Evolutionary conservation across 2,797 vertebrate species (phyloP).

Genomic region (Ambastaia sidthimunki): DNA sequence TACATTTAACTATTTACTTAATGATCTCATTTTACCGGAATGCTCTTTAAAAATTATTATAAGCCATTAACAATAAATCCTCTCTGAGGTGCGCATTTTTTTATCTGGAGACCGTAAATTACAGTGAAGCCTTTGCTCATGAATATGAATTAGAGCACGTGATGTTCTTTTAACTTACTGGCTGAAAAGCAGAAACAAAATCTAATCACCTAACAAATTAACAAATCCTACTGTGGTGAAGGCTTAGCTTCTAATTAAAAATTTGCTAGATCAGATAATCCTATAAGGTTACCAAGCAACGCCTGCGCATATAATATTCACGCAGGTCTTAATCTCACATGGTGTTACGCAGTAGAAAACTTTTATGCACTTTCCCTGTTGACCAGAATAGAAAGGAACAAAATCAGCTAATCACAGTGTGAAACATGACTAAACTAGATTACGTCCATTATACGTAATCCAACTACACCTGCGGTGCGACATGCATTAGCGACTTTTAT

Average conservation of each 20-base stretch:
- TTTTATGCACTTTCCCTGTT: background rate
- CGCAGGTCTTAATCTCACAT: background rate
- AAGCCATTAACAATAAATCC: background rate
- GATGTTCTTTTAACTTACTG: background rate
- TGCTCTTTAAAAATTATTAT: background rate
- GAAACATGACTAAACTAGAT: no score
- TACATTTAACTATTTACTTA: background rate
- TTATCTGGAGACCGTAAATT: background rate
- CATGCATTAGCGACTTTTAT: no score
- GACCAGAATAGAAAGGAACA: no score
- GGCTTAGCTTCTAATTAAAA: background rate
- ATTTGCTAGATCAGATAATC: background rate
- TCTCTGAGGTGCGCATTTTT: background rate
- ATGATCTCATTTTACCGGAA: background rate
- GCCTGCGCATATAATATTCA: background rate
- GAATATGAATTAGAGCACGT: slow-evolving; percentile 5
- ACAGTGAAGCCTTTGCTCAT: background rate
- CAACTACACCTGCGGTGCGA: no score
- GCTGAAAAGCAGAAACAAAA: background rate
- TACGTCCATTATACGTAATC: no score
- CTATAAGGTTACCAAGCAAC: background rate
- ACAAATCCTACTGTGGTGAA: background rate
- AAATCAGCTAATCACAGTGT: background rate
- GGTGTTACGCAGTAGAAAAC: background rate
- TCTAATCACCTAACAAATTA: background rate